These are phyloP conservation scores for Podarcis cretensis DNA, from an alignment of 2,113 vertebrate species.

Conservation along the genomic window DNA sequence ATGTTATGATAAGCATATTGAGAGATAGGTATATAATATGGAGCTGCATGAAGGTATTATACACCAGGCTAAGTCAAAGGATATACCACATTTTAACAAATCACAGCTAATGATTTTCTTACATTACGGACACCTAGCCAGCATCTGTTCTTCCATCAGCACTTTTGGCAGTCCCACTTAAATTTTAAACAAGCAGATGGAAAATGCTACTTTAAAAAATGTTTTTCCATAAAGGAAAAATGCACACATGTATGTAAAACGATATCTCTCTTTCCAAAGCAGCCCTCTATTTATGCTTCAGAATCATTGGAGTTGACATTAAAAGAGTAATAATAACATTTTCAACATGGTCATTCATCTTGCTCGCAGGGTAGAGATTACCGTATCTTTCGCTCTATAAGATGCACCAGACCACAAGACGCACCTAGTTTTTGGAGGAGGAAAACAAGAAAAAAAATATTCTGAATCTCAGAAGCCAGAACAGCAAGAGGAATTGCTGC, in stretches of 20 bases:
- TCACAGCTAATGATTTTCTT: background rate
- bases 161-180: background rate
- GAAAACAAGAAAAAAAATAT: too few relatives aligned
- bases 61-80: background rate
- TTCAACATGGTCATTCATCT: background rate
- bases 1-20: background rate
- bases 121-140: background rate
- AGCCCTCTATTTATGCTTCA: background rate
- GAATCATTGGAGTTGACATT: background rate
- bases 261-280: slow-evolving; percentile 22
- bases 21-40: background rate
- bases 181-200: slow-evolving; percentile 12
- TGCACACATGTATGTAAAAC: background rate
- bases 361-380: background rate
- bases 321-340: background rate
- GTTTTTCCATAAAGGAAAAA: slow-evolving; percentile 26
- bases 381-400: too few relatives aligned
- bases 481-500: too few relatives aligned
- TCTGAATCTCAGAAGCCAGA: too few relatives aligned
- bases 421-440: too few relatives aligned
- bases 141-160: background rate
- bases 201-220: slow-evolving; percentile 3
- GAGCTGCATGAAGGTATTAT: background rate
- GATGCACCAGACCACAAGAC: too few relatives aligned
- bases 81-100: background rate